A percentile compares a stretch with the other conserved stretches of the same genome.
Evolutionary conservation across 2,888 invertebrate genomes (phyloP).

Genomic region (Trichogramma evanescens): DNA sequence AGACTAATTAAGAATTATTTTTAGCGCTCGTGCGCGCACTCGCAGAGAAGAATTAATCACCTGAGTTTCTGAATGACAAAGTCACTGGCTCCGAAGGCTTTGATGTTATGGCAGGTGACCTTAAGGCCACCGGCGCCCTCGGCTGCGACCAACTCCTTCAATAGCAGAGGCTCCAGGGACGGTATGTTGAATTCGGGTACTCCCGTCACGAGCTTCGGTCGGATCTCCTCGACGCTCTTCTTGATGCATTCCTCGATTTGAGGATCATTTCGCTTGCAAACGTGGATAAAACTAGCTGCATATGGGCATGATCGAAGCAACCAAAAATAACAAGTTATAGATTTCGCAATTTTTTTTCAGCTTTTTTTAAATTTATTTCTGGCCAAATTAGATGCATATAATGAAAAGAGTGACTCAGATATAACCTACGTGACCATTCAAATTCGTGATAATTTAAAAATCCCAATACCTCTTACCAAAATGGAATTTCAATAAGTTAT

Average conservation of each 20-base stretch:
- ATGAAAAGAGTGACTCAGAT: background rate
- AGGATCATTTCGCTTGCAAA: slow-evolving; percentile 54
- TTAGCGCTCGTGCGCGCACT: background rate
- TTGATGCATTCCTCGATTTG: slow-evolving; percentile 55
- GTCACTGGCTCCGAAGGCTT: slow-evolving; percentile 59
- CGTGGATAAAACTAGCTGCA: slow-evolving; percentile 54
- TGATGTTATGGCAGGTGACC: slow-evolving; percentile 55
- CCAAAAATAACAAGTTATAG: background rate
- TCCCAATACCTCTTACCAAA: background rate
- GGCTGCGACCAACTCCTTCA: slow-evolving; percentile 55
- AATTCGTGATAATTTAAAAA: background rate
- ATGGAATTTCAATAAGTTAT: background rate
- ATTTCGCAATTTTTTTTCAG: background rate
- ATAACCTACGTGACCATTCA: slow-evolving; percentile 2
- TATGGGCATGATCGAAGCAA: slow-evolving; percentile 10
- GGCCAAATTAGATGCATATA: slow-evolving; percentile 10
- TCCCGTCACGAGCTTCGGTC: slow-evolving; percentile 56
- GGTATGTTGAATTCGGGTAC: slow-evolving; percentile 63
- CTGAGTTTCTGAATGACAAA: slow-evolving; percentile 55
- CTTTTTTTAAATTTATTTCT: background rate
- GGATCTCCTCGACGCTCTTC: slow-evolving; percentile 53
- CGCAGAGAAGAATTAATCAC: slow-evolving; percentile 39
- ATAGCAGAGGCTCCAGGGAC: slow-evolving; percentile 59
- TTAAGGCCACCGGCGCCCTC: slow-evolving; percentile 53
- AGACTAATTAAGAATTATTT: too few species aligned